Base-by-base conservation (phyloP, 2,888 invertebrate species). In the Bembecia ichneumoniformis region DNA sequence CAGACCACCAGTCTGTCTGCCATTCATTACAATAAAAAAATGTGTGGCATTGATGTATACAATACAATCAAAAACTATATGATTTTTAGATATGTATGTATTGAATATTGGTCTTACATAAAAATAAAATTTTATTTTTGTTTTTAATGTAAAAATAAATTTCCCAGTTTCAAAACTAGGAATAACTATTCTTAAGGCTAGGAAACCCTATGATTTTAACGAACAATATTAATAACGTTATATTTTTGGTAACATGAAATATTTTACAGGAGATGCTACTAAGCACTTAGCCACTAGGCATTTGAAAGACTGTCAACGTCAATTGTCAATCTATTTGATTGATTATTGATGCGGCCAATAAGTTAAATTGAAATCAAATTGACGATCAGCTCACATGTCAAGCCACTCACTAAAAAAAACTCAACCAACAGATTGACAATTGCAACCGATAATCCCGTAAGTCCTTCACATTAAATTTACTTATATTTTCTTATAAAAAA, bases 61-160 rank as follows among this genome's bases (percentile, higher is more conserved):
- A 20, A 17, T 17, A 7, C 28, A 28, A 28, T 28, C 7, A 58
- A 52, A 54, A 51, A 51, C 44, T 47, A 45, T 51, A 47, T 46
- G 60, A 74, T 71, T 63, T 66, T 58, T 70, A 77, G 83, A 81
- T 83, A 82, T 86, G 83, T 87, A 83, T 86, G 83, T 87, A 83
- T 86, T 84, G 74, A 75, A 80, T 80, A 81, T 80, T 82, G 80
- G 77, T 84, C 77, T 82, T 80, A 82, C 81, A 83, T 71, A 82
- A 84, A 83, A 84, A 84, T 84, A 86, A 81, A 77, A 74, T 78
- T 62, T 77, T 77, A 74, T 68, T 77, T 73, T 78, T 69, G 68
- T 73, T 76, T 46, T 77, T 71, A 69, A 74, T 83, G 83, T 80
- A 84, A 87, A 87, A 87, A 87, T 86, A 86, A 86, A 82, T 66